Percentiles rank a stretch among this genome's conserved stretches.
Conservation (phyloP, 2,797 vertebrate genomes). For the Oophaga sylvatica region DNA sequence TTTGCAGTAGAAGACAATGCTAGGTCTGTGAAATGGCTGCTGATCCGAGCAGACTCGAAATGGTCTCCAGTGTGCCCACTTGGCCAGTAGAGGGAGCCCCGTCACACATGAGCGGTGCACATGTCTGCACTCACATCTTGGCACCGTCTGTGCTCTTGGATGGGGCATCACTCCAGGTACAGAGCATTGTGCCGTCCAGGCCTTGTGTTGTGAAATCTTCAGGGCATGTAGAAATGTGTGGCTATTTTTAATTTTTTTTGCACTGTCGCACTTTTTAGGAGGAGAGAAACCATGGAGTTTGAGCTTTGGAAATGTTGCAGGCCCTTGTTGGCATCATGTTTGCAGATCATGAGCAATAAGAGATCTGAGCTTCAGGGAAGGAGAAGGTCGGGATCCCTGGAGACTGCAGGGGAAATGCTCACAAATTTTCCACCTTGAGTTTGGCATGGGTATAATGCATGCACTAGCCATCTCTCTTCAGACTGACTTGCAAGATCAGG, state of each 20-base stretch:
- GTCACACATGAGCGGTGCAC: slow-evolving; percentile 72
- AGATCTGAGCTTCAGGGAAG: too few species aligned
- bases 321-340: not conserved
- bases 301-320: not conserved
- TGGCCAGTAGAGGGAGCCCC: slow-evolving; percentile 74
- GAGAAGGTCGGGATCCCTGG: not conserved
- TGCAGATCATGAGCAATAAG: not conserved
- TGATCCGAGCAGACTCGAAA: slow-evolving; percentile 72
- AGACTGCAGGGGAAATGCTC: not conserved
- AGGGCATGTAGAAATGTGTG: not conserved
- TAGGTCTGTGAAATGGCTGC: slow-evolving; percentile 76
- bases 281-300: not conserved
- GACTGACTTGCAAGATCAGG: too few species aligned
- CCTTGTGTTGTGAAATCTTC: not conserved
- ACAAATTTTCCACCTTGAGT: too few species aligned
- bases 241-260: not conserved
- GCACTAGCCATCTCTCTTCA: too few species aligned
- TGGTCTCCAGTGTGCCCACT: slow-evolving; percentile 74
- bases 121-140: slow-evolving; percentile 71
- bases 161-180: slow-evolving; percentile 71
- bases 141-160: slow-evolving; percentile 69
- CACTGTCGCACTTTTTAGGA: not conserved
- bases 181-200: not conserved
- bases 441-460: too few species aligned
- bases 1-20: slow-evolving; percentile 37